These are phyloP conservation scores for Gymnoscopelus braueri DNA, from an alignment of 2,797 vertebrate genomes.

Conservation along the genomic window DNA sequence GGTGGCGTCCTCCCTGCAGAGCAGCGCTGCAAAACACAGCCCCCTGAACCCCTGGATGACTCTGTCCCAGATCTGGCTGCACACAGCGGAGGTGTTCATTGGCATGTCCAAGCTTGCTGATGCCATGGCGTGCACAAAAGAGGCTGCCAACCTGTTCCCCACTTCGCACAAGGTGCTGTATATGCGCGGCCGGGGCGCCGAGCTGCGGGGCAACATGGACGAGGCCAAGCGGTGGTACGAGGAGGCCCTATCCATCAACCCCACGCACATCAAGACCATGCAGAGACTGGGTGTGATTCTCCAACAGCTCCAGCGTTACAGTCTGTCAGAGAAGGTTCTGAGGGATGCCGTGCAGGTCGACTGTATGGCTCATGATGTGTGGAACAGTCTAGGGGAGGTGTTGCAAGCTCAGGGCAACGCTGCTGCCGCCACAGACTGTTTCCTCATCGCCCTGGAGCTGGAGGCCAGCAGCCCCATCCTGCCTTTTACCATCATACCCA, in stretches of 20 bases:
- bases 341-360: conserved; percentile 96
- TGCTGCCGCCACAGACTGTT: conserved; percentile 93
- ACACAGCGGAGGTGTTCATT: conserved; percentile 96
- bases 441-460: conserved; percentile 95
- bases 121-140: conserved; percentile 94
- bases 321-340: conserved; percentile 95
- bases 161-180: conserved; percentile 97
- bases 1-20: conserved; percentile 96
- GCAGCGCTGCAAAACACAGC: conserved; percentile 95
- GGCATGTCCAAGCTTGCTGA: conserved; percentile 94
- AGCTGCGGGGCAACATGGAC: conserved; percentile 91
- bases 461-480: conserved; percentile 97
- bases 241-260: conserved; percentile 97
- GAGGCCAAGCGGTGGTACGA: conserved; percentile 98
- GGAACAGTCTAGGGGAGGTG: conserved; percentile 97
- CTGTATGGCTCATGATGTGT: conserved; percentile 95
- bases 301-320: conserved; percentile 93
- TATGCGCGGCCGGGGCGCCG: conserved; percentile 95
- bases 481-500: conserved; percentile 96
- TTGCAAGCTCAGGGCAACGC: conserved; percentile 96
- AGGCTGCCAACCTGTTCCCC: conserved; percentile 95
- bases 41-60: conserved; percentile 99
- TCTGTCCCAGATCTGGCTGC: conserved; percentile 98
- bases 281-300: conserved; percentile 97
- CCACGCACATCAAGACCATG: conserved; percentile 98